phyloP scores from a whole-genome alignment of 64 coral and sea anemone genomes.

The Trachythela sp. region DNA sequence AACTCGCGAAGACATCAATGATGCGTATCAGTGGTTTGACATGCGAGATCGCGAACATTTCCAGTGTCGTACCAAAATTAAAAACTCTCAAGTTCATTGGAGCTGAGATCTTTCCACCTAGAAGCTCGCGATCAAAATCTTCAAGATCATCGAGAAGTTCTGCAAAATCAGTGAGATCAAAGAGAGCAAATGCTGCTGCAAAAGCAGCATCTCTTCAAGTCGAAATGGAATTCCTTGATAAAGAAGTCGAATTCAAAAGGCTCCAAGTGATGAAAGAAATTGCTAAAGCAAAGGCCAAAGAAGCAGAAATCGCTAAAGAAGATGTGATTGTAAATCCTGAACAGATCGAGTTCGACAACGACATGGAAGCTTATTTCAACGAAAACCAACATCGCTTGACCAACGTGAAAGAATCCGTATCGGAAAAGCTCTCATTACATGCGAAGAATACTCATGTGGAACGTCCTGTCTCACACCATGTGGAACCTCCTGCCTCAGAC shows the following conservation, averaged over 20 bases:
- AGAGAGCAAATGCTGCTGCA: constrained; percentile 37
- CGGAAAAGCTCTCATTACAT: too few relatives aligned
- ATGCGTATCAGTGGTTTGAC: constrained; percentile 36
- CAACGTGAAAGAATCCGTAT: too few relatives aligned
- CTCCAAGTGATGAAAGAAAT: constrained; percentile 36
- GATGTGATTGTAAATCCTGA: not conserved
- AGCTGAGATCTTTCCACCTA: not conserved
- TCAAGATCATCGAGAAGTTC: constrained; percentile 20
- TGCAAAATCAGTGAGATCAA: constrained; percentile 36
- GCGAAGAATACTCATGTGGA: too few relatives aligned
- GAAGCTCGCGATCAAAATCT: constrained; percentile 27
- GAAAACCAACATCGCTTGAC: too few relatives aligned
- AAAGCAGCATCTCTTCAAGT: constrained; percentile 41
- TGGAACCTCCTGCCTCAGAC: too few relatives aligned
- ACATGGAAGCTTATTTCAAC: too few relatives aligned
- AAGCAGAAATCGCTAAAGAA: constrained; percentile 34
- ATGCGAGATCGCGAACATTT: constrained; percentile 33
- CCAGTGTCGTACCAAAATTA: constrained; percentile 30
- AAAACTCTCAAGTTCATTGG: not conserved
- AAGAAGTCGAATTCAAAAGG: constrained; percentile 32
- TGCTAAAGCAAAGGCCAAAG: constrained; percentile 37
- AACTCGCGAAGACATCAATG: not conserved
- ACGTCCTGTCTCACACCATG: too few relatives aligned
- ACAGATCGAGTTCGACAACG: too few relatives aligned
- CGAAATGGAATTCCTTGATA: constrained; percentile 46